Evolutionary conservation across 2,888 invertebrate species (phyloP).

Genomic region (Drosophila melanosoma): DNA sequence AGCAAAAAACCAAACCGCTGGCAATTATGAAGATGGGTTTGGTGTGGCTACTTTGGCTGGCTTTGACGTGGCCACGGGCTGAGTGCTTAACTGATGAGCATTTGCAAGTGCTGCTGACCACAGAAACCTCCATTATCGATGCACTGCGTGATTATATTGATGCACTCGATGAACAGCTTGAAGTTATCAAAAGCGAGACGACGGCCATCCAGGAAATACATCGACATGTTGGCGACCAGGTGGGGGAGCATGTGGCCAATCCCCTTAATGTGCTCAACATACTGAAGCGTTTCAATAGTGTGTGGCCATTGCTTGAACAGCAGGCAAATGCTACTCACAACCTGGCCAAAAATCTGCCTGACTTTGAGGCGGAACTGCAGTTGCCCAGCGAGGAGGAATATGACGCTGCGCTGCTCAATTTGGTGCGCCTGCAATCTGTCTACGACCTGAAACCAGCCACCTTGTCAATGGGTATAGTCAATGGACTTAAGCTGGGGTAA

Average conservation of each 20-base stretch:
- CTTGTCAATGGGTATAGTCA: conserved; percentile 86
- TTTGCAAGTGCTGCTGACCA: conserved; percentile 66
- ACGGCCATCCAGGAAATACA: conserved; percentile 67
- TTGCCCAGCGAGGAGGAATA: conserved; percentile 78
- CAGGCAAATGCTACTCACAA: conserved; percentile 81
- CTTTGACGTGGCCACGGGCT: conserved; percentile 25
- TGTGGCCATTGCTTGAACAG: conserved; percentile 89
- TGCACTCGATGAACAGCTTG: conserved; percentile 64
- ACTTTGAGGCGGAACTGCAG: conserved; percentile 36
- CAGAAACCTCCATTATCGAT: conserved; percentile 74
- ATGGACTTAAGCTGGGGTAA: conserved; percentile 82
- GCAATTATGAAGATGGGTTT: conserved; percentile 66
- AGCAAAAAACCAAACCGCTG: conserved; percentile 13
- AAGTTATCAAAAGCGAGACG: conserved; percentile 66
- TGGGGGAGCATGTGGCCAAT: conserved; percentile 87
- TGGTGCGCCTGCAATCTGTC: conserved; percentile 87
- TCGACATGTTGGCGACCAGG: conserved; percentile 55
- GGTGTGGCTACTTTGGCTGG: conserved; percentile 41
- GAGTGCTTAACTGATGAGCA: conserved; percentile 36
- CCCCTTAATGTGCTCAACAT: conserved; percentile 97
- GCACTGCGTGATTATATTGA: conserved; percentile 73
- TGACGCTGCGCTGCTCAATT: conserved; percentile 68
- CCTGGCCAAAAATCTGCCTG: conserved; percentile 22
- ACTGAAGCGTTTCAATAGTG: conserved; percentile 95
- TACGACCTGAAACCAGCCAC: conserved; percentile 87